Base-by-base conservation (phyloP, 2,113 vertebrate genomes). In the Hippocampus barbouri region DNA sequence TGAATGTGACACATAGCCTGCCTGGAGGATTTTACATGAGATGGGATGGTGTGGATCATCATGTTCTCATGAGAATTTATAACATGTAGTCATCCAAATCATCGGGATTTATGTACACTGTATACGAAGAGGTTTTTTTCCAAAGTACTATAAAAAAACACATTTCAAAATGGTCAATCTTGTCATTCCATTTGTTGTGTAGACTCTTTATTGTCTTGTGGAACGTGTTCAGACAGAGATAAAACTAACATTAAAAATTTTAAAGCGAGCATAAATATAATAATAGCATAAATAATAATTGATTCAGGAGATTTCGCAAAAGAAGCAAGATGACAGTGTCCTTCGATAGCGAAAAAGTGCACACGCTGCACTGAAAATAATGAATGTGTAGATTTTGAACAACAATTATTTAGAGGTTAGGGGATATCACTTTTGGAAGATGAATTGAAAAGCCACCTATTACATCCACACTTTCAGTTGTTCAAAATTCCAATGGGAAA, bases 21-120 rank as follows among this genome's bases (percentile, higher is more conserved):
- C 40, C 64, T 66, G 64, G 23, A 66, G 43, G 43, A 47, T 63
- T 61, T 66, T 47, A 66, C 12, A 45, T 25, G 41, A 18, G n/a
- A 66, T 18, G 43, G 41, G 23, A 66, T 27, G 12, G 64, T 66
- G 47, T 18, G 15, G n/a, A 47, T 47, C n/a, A 47, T 25, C 12
- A 9, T 18, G 23, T 47, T 47, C 15, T 47, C n/a, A 45, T 25
- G 63, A 23, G 61, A 38, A n/a, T 18, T 38, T 4, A 38, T 5
- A 40, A 20, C 59, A 61, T 30, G 16, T 34, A 38, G 18, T 38
- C 61, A 63, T 63, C 8, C 8, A n/a, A n/a, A 40, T 18, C 8
- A 11, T n/a, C 11, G 4, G 6, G 34, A 11, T 64, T 40, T 64
- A 41, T 12, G 10, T 57, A 12, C 4, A 57, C n/a, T 11, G 12